Evolutionary conservation across 2,797 vertebrate genomes (phyloP), one percentile per base, ranked within the genome.

Genomic region (Sebastes trivittatus): DNA sequence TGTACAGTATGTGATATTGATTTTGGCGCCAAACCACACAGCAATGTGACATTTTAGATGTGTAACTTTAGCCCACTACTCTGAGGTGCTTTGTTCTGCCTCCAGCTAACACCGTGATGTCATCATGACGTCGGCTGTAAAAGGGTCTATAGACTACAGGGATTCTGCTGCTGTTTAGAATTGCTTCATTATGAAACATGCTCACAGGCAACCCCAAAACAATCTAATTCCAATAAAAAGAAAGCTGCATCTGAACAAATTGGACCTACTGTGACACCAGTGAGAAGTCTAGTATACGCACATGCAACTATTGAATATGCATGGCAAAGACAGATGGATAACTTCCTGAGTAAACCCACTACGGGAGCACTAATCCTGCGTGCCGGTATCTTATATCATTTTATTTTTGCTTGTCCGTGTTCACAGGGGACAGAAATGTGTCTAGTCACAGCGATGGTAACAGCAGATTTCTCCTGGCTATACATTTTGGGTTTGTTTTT

Each of bases 381-480:
- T 64, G 59, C 65, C 70, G 42, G 68, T 63, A 72, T 60, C 18
- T 61, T 72, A 11, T 4, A 64, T 68, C 22, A 25, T 46, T 73
- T 61, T 42, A 18, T 42, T 69, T 70, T 54, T 36, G 30, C 56
- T 70, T 54, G 70, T 75, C 9, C 11, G 32, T 55, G 58, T 73
- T 83, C 81, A 72, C 71, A 34, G 59, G 54, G 67, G 75, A 80
- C 66, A 78, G 46, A 75, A 71, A 68, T 72, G 71, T 78, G 71
- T 78, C 72, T 49, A 67, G 67, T 80, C 69, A 54, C 75, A 14
- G 16, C n/a, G 18, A 79, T 25, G 29, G 71, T 65, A 36, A 85
- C 75, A 72, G 67, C 64, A 29, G 68, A 83, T 85, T 62, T 86
- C 72, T 77, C 71, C 70, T 82, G 83, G 68, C 71, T 84, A 72